Evolutionary conservation across 2,113 vertebrate species (phyloP).

Genomic region (Rhinolophus ferrumequinum): DNA sequence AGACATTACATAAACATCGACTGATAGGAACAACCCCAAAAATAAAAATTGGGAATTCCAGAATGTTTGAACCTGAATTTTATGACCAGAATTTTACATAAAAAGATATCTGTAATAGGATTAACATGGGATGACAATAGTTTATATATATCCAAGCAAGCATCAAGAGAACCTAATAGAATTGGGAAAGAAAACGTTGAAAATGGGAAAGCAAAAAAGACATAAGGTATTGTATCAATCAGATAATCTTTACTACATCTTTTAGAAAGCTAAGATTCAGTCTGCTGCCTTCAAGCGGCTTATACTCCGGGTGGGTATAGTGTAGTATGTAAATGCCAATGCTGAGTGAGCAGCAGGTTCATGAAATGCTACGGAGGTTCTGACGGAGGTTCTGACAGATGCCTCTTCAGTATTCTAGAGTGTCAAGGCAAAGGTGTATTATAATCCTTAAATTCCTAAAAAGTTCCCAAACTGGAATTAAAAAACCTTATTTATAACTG

Average conservation of each 20-base stretch:
- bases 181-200: neutral
- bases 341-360: neutral
- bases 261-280: neutral
- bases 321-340: neutral
- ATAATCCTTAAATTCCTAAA: slow-evolving; percentile 18
- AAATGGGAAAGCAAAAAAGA: slow-evolving; percentile 24
- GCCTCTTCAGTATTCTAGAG: neutral
- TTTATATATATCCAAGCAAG: neutral
- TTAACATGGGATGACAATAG: neutral
- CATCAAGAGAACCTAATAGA: slow-evolving; percentile 6
- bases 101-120: neutral
- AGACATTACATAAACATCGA: neutral
- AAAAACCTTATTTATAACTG: slow-evolving; percentile 18
- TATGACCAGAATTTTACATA: slow-evolving; percentile 44
- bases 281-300: neutral
- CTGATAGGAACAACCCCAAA: neutral
- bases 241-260: neutral
- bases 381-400: neutral
- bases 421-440: neutral
- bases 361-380: neutral
- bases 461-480: slow-evolving; percentile 25
- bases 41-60: slow-evolving; percentile 28
- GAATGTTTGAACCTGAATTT: neutral
- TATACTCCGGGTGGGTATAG: neutral
- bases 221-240: neutral